Base-by-base conservation (phyloP, 2,113 vertebrate species). In the Xiphophorus couchianus region DNA sequence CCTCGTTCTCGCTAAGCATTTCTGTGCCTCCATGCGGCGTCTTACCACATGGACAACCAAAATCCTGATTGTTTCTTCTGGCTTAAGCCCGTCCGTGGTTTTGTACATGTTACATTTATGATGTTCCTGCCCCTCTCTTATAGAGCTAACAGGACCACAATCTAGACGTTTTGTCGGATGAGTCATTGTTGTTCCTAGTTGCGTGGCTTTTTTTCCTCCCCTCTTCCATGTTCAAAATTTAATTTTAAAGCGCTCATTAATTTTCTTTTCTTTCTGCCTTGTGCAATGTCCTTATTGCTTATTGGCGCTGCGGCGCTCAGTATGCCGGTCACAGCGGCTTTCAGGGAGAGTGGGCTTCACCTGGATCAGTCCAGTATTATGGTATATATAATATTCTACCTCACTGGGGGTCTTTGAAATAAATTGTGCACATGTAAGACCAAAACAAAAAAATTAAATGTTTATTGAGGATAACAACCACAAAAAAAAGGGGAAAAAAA, bases 131-230 rank as follows among this genome's bases (percentile, higher is more conserved):
- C 65, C 61, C 44, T 69, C 22, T 60, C 33, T 44, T 61, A 31
- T 35, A 42, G 1, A 58, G 31, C 31, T 27, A 72, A 83, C 65
- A 51, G 67, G n/a, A 65, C 67, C 60, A 9, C 35, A 66, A 80
- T 80, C 66, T 73, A 78, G 85, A 84, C 61, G 63, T 68, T 83
- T 77, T 74, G 78, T 61, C 63, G 11, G 61, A 81, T 74, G 74
- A 77, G 74, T 67, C 74, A 76, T 71, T 84, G 66, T 83, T 88
- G 74, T 86, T 82, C 85, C 78, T 86, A 74, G 71, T 69, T 60
- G 48, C 27, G 2, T 64, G 73, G 69, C 44, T 69, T 8, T 65
- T 6, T 37, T 11, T 37, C 39, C 39, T 13, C 5, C 62, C 62
- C 51, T 48, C 61, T 66, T 28, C 29, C 15, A 14, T 62, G 65